Conservation (phyloP, 1,140 invertebrate species). For the Temnothorax nylanderi region DNA sequence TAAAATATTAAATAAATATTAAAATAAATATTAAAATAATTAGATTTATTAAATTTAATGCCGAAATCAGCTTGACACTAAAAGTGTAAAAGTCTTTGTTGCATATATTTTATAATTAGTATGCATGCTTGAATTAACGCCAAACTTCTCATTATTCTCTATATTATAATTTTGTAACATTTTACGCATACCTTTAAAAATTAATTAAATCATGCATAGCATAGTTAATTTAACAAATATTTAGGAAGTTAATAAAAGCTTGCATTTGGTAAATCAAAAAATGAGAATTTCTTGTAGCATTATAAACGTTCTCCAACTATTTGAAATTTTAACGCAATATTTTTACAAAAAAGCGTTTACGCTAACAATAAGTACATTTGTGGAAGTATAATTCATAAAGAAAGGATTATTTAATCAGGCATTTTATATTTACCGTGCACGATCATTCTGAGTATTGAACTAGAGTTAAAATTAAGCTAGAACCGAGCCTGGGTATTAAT, state of each 20-base stretch:
- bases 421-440: constrained; percentile 21
- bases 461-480: constrained; percentile 50
- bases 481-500: constrained; percentile 37
- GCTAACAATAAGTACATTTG: not conserved
- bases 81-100: not conserved
- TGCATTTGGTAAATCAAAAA: not conserved
- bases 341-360: not conserved
- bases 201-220: not conserved
- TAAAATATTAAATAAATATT: no score
- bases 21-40: no score
- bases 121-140: not conserved
- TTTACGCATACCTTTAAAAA: not conserved
- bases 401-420: not conserved
- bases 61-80: no score
- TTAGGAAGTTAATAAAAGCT: not conserved
- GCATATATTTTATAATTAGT: not conserved
- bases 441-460: constrained; percentile 27
- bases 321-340: not conserved
- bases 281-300: not conserved
- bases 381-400: not conserved
- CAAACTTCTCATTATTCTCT: not conserved
- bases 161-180: not conserved
- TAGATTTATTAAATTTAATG: no score
- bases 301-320: not conserved
- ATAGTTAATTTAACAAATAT: not conserved